Evolutionary conservation across 2,797 vertebrate species (phyloP), one percentile per base, ranked within the genome.

Genomic region (Xiphophorus birchmanni): DNA sequence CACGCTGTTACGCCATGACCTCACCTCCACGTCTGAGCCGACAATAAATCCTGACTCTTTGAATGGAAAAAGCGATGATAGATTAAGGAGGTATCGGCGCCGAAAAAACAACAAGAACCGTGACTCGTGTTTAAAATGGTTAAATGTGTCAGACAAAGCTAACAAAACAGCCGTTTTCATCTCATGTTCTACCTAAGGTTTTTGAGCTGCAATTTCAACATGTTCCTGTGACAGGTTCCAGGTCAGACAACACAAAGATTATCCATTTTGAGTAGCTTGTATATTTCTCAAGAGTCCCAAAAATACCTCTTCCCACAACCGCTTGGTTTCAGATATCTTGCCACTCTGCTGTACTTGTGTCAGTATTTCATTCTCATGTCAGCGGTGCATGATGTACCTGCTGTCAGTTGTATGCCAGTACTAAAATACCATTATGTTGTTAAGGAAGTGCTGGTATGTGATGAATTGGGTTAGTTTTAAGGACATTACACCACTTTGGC

Each of bases 11-110:
- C 1, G 93, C 84, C 77, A 90, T 96, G 95, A 97, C 95, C 95
- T 97, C 95, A 96, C 94, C 96, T 96, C 94, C 94, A 95, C 80
- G 93, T 88, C 85, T 88, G 87, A 78, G 91, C 87, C 86, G 90
- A 93, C 88, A 92, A 95, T 96, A 95, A 96, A 95, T 96, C 93
- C 91, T 93, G 80, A 84, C 94, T 86, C 93, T 96, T 94, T 93
- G 92, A 95, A 94, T 91, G 90, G 91, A 87, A 9, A 1, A 52
- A 82, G 90, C 74, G 90, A 89, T 92, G 95, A 96, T 86, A 91
- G 95, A 96, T 95, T 95, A 93, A 95, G 86, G 85, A 92, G 86
- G 76, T 79, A 42, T 71, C 40, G 94, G 93, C 87, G 91, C 92
- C 93, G 73, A 58, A 83, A 77, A 44, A 77, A 44, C 21, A 40